Percentiles rank a stretch among this genome's conserved stretches.
phyloP scores from a whole-genome alignment of 2,797 vertebrate species.

The Chelidonichthys spinosus region DNA sequence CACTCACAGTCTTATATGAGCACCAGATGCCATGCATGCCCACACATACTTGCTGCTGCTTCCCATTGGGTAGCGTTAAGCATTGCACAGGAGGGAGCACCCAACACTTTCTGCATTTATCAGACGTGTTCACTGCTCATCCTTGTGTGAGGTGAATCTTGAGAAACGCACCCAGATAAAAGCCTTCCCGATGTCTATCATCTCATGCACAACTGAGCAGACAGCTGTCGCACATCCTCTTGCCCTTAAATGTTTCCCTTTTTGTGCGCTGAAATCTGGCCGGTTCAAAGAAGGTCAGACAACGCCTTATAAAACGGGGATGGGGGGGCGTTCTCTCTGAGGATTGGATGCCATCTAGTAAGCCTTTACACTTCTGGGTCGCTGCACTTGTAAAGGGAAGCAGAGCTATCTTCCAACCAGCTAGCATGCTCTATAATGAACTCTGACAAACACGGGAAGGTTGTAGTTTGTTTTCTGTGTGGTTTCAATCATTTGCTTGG shows the following conservation, averaged over 20 bases:
- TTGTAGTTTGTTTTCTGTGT: neutral
- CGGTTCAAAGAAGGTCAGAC: conserved; percentile 18
- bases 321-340: conserved; percentile 1
- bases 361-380: conserved; percentile 54
- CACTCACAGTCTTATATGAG: neutral
- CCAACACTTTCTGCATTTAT: conserved; percentile 59
- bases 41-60: neutral
- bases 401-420: conserved; percentile 40
- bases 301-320: conserved; percentile 5
- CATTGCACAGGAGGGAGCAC: conserved; percentile 26
- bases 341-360: conserved; percentile 41
- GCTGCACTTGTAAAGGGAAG: conserved; percentile 40
- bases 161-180: conserved; percentile 78
- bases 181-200: conserved; percentile 72
- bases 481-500: conserved; percentile 7
- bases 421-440: conserved; percentile 6
- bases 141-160: conserved; percentile 70
- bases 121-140: conserved; percentile 63
- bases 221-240: conserved; percentile 40
- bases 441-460: conserved; percentile 16
- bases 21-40: conserved; percentile 20
- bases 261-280: conserved; percentile 8
- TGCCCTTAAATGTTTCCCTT: conserved; percentile 34
- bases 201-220: conserved; percentile 77
- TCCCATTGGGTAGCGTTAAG: conserved; percentile 37